Base-by-base conservation (phyloP, 2,113 vertebrate species). In the Oreochromis aureus region DNA sequence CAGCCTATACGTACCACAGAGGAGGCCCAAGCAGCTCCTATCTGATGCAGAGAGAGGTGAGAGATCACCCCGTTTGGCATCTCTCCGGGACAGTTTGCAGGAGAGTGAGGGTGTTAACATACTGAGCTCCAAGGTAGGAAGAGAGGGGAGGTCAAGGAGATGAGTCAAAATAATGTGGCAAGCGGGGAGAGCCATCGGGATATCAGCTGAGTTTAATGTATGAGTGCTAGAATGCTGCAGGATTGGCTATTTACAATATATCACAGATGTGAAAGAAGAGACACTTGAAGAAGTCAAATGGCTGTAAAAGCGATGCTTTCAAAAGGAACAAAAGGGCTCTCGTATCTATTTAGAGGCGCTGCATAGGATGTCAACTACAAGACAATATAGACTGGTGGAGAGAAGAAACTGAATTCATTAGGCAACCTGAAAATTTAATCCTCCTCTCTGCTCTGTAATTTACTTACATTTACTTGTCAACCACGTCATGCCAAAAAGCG, bases 401-500 rank as follows among this genome's bases (percentile, higher is more conserved):
- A 41, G 27, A 6, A 7, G 27, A 76, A 76, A 87, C 22, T 61
- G 55, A 89, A 89, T 88, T 87, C 24, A 92, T 91, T 76, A 90
- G 30, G 34, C 56, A 55, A 90, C 78, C 87, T 80, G 86, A 55
- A 89, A 86, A 89, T 89, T 30, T 73, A 87, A 86, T 76, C 63
- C 73, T 32, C 59, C 53, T 80, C 61, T 81, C 54, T 79, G 48
- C 78, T 86, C 44, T 27, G 56, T 92, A 91, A 91, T 92, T 93
- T 87, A 89, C 83, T 83, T 89, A 80, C 79, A 94, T 93, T 93
- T 93, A 93, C 81, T 85, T 92, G 89, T 93, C 93, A 92, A 78
- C 78, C 59, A 56, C 63, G 61, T 91, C 88, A 59, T 9, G 32
- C 76, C 86, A 91, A 89, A 89, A 89, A 76, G 85, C 89, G 90